Conservation (phyloP, 2,113 vertebrate genomes). For the Talpa occidentalis region DNA sequence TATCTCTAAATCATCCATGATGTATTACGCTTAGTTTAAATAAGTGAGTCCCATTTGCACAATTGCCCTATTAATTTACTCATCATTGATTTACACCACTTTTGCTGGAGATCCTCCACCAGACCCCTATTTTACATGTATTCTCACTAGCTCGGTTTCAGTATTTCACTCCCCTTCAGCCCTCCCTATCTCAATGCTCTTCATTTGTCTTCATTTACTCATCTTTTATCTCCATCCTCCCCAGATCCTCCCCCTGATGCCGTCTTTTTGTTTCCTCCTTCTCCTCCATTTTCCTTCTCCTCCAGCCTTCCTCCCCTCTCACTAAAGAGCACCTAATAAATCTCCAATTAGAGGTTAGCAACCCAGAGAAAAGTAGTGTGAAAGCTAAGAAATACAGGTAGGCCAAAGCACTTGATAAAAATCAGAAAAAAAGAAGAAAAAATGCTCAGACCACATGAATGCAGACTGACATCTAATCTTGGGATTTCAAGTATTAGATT, state of each 20-base stretch:
- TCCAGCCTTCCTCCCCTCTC: slow-evolving; percentile 66
- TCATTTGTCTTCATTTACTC: slow-evolving; percentile 82
- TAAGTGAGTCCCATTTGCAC: slow-evolving; percentile 84
- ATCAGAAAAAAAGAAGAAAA: slow-evolving; percentile 16
- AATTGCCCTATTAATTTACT: slow-evolving; percentile 87
- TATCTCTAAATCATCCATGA: slow-evolving; percentile 83
- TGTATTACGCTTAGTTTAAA: slow-evolving; percentile 82
- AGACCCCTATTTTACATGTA: slow-evolving; percentile 69
- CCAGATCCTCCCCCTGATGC: slow-evolving; percentile 66
- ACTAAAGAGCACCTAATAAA: slow-evolving; percentile 80
- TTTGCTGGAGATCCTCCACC: slow-evolving; percentile 76
- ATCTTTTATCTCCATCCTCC: slow-evolving; percentile 57
- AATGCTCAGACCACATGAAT: neutral
- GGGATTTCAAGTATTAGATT: neutral
- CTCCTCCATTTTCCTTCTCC: slow-evolving; percentile 57
- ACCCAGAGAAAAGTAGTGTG: slow-evolving; percentile 65
- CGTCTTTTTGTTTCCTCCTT: slow-evolving; percentile 69
- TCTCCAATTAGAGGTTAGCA: slow-evolving; percentile 69
- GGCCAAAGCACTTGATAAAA: slow-evolving; percentile 52
- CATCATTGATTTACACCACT: slow-evolving; percentile 87
- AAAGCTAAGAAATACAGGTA: slow-evolving; percentile 63
- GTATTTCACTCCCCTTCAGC: slow-evolving; percentile 60
- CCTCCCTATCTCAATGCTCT: slow-evolving; percentile 71
- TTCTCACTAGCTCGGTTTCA: slow-evolving; percentile 63
- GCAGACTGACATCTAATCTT: neutral